Base-by-base conservation (phyloP, 2,888 invertebrate species). In the Pandemis corylana region DNA sequence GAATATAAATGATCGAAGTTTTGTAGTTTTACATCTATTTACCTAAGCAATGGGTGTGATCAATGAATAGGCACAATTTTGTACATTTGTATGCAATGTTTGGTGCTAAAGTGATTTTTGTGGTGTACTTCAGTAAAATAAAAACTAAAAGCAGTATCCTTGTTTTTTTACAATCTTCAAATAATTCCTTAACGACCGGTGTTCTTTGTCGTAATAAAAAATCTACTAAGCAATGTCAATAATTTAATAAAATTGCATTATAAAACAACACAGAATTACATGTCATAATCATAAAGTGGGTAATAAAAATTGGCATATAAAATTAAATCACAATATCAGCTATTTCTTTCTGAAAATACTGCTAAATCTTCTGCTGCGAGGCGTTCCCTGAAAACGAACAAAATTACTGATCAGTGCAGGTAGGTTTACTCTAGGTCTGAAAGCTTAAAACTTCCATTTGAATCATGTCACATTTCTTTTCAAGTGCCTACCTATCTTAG, bases 61-160 rank as follows among this genome's bases (percentile, higher is more conserved):
- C 76, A 83, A 79, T 83, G 80, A 85, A 84, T 82, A 85, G 87
- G 92, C 93, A 93, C 93, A 93, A 93, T 92, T 93, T 93, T 93
- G 91, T 93, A 94, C 91, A 92, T 92, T 93, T 92, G 88, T 93
- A 92, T 90, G 90, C 93, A 92, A 93, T 92, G 87, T 92, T 91
- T 91, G 93, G 93, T 94, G 93, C 93, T 94, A 93, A 87, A 90
- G 89, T 89, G 89, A 89, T 90, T 89, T 88, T 88, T 82, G 85
- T 87, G 87, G 92, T 92, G 90, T 91, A 92, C 86, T 87, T 88
- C 85, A 86, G 87, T 86, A 83, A 84, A 89, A 88, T 87, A 89
- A 88, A 84, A 81, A 79, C 71, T 77, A 66, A 80, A 80, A 82
- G 78, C 61, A 73, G 66, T 42, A 70, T 65, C 42, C n/a, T 13